phyloP scores from a whole-genome alignment of 2,113 vertebrate genomes.

The Dendrocopos noguchii region DNA sequence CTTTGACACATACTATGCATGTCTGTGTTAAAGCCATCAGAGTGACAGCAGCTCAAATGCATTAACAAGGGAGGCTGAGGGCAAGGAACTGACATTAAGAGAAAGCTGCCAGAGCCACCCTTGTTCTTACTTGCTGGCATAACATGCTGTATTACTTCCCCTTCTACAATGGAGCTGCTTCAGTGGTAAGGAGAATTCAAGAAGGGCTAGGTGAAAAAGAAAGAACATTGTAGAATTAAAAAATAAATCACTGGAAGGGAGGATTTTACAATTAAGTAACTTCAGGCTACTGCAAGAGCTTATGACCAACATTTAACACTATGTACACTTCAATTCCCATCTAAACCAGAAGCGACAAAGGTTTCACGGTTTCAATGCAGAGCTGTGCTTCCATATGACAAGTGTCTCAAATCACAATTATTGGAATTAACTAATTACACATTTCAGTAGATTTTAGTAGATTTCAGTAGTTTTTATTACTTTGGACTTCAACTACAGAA shows the following conservation, averaged over 20 bases:
- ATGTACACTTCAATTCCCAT: background rate
- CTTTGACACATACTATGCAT: background rate
- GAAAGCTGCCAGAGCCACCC: conserved; percentile 21
- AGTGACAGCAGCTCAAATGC: conserved; percentile 26
- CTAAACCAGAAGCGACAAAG: background rate
- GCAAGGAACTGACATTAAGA: conserved; percentile 15
- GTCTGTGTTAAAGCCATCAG: background rate
- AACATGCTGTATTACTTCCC: conserved; percentile 9
- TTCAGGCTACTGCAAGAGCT: background rate
- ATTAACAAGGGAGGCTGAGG: conserved; percentile 41
- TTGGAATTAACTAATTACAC: background rate
- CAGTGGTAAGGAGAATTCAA: background rate
- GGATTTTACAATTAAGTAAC: background rate
- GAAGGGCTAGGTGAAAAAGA: background rate
- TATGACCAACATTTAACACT: background rate
- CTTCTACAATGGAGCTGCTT: background rate
- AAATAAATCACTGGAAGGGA: background rate
- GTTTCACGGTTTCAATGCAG: background rate
- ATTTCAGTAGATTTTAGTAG: background rate
- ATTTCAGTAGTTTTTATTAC: background rate
- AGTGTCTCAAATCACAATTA: background rate
- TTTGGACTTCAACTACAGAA: background rate
- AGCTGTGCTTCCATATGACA: background rate
- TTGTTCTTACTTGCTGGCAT: conserved; percentile 38
- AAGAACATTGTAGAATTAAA: background rate